A percentile compares a stretch with the other conserved stretches of the same genome.
Evolutionary conservation across 2,888 invertebrate species (phyloP).

Genomic region (Drosophila fulvimacula): DNA sequence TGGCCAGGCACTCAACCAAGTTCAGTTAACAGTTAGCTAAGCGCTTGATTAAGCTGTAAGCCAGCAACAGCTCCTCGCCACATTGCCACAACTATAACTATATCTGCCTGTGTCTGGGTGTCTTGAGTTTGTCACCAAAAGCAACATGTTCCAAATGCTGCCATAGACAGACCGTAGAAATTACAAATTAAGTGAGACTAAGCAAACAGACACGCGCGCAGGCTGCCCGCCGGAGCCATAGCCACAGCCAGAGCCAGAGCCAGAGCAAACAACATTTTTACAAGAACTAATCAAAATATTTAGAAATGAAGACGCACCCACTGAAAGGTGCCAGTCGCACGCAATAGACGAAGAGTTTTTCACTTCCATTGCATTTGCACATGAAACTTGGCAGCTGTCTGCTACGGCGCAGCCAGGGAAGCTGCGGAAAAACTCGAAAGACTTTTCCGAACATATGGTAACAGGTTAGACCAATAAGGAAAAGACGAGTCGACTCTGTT

Average conservation of each 20-base stretch:
- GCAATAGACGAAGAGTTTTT: constrained; percentile 39
- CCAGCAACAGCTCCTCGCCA: constrained; percentile 53
- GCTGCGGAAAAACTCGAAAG: constrained; percentile 41
- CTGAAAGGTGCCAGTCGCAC: constrained; percentile 65
- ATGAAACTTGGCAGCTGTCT: constrained; percentile 77
- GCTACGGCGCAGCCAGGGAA: constrained; percentile 12
- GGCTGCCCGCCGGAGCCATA: constrained; percentile 25
- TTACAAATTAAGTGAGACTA: constrained; percentile 69
- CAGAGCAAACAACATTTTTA: constrained; percentile 67
- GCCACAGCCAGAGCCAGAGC: too few species aligned
- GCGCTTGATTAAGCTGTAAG: constrained; percentile 71
- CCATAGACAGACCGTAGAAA: constrained; percentile 60
- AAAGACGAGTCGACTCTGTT: constrained; percentile 1
- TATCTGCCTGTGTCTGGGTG: neutral
- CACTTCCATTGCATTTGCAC: constrained; percentile 54
- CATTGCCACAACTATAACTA: constrained; percentile 57
- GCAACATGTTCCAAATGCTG: constrained; percentile 75
- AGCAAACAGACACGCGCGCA: constrained; percentile 52
- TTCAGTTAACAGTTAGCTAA: constrained; percentile 64
- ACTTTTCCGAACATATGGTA: constrained; percentile 46
- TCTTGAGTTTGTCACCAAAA: constrained; percentile 64
- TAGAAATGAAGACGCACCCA: constrained; percentile 40
- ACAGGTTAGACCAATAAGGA: constrained; percentile 55
- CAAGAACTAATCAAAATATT: constrained; percentile 78
- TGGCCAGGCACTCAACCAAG: constrained; percentile 36